Conservation (phyloP, 2,888 invertebrate species). For the Salpingus planirostris region DNA sequence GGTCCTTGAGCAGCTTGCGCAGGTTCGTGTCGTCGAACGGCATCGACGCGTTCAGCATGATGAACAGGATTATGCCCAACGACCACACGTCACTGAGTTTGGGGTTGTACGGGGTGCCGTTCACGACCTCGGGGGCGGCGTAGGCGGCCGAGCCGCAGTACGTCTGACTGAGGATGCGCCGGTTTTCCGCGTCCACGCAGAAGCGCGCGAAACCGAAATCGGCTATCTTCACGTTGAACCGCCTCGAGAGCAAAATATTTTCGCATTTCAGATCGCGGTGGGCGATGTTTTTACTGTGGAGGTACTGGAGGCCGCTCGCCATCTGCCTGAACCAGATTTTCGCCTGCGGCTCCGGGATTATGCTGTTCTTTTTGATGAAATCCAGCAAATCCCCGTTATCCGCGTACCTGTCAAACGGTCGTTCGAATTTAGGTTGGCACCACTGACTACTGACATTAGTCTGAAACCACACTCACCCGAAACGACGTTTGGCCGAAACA, state of each 20-base stretch:
- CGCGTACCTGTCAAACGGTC: constrained; percentile 52
- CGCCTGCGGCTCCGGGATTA: constrained; percentile 68
- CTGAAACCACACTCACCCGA: no score
- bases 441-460: no score
- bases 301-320: constrained; percentile 71
- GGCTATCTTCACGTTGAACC: constrained; percentile 82
- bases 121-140: constrained; percentile 91
- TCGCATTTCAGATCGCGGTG: constrained; percentile 93
- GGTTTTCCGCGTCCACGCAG: constrained; percentile 62
- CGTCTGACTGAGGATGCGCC: constrained; percentile 74
- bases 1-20: constrained; percentile 73
- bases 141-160: constrained; percentile 97
- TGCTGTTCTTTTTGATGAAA: constrained; percentile 69
- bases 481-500: no score
- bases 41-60: constrained; percentile 91
- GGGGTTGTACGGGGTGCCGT: constrained; percentile 81
- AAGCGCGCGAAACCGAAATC: constrained; percentile 91
- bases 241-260: constrained; percentile 74
- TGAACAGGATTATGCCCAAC: constrained; percentile 81
- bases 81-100: constrained; percentile 91
- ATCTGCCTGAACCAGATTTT: constrained; percentile 82
- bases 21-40: constrained; percentile 86
- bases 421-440: no score
- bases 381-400: constrained; percentile 85
- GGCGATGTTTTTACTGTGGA: constrained; percentile 76